Percentiles rank a stretch among this genome's conserved stretches.
These are phyloP conservation scores for Aldabrachelys gigantea DNA, from an alignment of 2,113 vertebrate genomes.

Conservation along the genomic window DNA sequence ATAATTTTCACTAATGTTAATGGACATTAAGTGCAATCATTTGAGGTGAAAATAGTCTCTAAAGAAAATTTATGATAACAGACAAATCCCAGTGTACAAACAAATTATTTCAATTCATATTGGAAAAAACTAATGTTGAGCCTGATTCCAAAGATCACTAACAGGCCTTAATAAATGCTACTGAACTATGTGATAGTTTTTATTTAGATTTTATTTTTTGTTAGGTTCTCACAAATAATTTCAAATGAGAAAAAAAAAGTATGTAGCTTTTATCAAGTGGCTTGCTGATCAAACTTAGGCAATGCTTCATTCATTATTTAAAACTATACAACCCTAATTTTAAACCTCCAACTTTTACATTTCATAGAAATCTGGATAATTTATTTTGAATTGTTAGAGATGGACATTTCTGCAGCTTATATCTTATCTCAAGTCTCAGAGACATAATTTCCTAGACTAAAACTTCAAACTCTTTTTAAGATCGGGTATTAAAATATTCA, in stretches of 20 bases:
- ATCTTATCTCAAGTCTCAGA: not conserved
- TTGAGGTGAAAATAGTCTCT: not conserved
- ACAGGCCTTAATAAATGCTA: not conserved
- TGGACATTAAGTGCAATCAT: not conserved
- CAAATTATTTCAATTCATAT: not conserved
- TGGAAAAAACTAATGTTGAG: not conserved
- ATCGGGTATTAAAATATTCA: rapidly evolving
- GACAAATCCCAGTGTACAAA: not conserved
- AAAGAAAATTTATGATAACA: not conserved
- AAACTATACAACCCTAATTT: not conserved
- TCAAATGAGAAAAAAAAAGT: not conserved
- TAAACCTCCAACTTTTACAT: not conserved
- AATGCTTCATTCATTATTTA: not conserved
- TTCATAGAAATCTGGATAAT: not conserved
- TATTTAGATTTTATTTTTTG: not conserved
- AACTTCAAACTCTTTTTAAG: not conserved
- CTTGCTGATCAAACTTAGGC: not conserved
- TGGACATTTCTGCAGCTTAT: rapidly evolving
- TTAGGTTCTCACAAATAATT: not conserved
- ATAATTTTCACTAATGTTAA: not conserved
- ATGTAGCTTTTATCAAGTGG: not conserved
- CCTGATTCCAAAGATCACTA: not conserved
- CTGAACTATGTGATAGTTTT: not conserved
- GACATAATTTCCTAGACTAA: not conserved
- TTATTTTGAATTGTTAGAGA: not conserved